Evolutionary conservation across 2,797 vertebrate genomes (phyloP).

Genomic region (Pangasius sanitwongsei): DNA sequence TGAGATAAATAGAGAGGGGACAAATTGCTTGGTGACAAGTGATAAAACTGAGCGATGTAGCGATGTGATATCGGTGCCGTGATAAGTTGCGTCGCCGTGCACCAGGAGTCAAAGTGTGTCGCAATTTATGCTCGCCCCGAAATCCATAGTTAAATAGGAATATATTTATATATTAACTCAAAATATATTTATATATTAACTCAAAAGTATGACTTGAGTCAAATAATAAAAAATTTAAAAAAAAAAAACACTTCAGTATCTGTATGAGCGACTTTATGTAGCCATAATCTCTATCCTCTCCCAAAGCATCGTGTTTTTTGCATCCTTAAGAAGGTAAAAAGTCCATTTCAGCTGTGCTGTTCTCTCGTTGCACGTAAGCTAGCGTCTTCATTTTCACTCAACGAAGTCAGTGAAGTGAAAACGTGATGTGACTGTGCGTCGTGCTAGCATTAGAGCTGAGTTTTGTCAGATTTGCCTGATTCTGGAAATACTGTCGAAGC

Average conservation of each 20-base stretch:
- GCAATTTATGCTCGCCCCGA: neutral
- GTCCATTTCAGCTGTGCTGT: neutral
- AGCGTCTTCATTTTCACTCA: no score
- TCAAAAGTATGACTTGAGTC: neutral
- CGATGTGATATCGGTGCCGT: neutral
- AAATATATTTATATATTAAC: neutral
- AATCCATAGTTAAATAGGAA: neutral
- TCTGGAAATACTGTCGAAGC: neutral
- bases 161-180: neutral
- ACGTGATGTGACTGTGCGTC: neutral
- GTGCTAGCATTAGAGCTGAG: neutral
- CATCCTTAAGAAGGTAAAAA: neutral
- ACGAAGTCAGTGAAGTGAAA: neutral
- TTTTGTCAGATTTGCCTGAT: neutral
- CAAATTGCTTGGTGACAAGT: neutral
- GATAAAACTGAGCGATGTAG: neutral
- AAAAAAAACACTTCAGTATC: neutral
- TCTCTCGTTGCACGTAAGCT: neutral
- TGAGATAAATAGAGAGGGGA: neutral
- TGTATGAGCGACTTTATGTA: neutral
- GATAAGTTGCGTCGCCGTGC: neutral
- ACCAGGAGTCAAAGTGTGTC: neutral
- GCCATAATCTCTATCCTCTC: neutral
- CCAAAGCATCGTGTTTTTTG: neutral
- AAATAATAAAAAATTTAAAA: neutral